Conservation (phyloP, 2,888 invertebrate species). For the Mantis religiosa region DNA sequence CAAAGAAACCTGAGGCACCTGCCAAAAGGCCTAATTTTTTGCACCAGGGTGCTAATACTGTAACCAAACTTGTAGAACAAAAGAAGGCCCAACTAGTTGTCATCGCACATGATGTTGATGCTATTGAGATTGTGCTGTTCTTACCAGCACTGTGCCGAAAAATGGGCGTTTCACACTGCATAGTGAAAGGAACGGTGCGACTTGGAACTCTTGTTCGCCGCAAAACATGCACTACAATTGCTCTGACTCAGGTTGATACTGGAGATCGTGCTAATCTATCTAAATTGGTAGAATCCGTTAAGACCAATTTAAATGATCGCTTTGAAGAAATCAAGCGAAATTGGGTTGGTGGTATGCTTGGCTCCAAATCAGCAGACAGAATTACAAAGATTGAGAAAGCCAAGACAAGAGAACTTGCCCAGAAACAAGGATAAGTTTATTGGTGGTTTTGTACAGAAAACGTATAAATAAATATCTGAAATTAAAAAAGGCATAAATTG, state of each 20-base stretch:
- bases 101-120: constrained; percentile 98
- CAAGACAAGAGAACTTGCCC: constrained; percentile 92
- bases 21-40: constrained; percentile 87
- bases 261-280: constrained; percentile 85
- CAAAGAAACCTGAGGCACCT: constrained; percentile 87
- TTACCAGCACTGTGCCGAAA: constrained; percentile 97
- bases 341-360: constrained; percentile 98
- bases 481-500: neutral
- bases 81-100: constrained; percentile 98
- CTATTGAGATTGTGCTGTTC: constrained; percentile 97
- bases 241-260: constrained; percentile 78
- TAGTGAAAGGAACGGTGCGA: constrained; percentile 96
- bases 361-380: constrained; percentile 92
- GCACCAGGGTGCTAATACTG: constrained; percentile 85
- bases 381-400: constrained; percentile 94
- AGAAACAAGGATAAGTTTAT: constrained; percentile 75
- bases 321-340: constrained; percentile 94
- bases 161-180: constrained; percentile 99
- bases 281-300: constrained; percentile 91
- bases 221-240: constrained; percentile 90
- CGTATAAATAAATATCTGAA: neutral
- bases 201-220: constrained; percentile 91
- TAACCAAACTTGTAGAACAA: constrained; percentile 92
- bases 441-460: neutral
- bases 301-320: constrained; percentile 98